These are phyloP conservation scores for Loxodonta africana DNA, from an alignment of 2,113 vertebrate genomes.

Conservation along the genomic window DNA sequence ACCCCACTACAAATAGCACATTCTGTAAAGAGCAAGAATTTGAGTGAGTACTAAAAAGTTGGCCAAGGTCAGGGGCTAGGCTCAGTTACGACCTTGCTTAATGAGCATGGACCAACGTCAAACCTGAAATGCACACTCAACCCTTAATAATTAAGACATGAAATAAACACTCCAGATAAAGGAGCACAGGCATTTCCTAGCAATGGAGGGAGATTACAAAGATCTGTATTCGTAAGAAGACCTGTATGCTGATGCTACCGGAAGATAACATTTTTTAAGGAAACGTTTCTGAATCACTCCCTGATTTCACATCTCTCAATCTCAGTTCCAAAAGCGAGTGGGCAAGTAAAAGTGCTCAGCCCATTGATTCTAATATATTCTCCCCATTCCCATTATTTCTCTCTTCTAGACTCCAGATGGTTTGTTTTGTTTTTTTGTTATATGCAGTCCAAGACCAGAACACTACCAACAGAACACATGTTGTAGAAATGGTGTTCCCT, in stretches of 20 bases:
- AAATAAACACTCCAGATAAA: not conserved
- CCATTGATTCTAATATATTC: not conserved
- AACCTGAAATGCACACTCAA: not conserved
- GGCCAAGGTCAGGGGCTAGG: not conserved
- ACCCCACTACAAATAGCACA: not conserved
- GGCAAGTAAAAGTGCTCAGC: not conserved
- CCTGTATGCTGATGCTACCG: not conserved
- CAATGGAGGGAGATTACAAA: not conserved
- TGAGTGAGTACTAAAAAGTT: not conserved
- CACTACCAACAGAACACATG: not conserved
- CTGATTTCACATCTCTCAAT: not conserved
- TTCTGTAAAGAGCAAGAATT: not conserved
- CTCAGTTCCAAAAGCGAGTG: not conserved
- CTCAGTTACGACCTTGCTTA: not conserved
- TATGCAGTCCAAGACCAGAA: conserved; percentile 37
- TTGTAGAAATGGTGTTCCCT: not conserved
- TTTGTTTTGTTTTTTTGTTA: not conserved
- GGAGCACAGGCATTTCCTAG: not conserved
- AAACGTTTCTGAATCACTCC: not conserved
- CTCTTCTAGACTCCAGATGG: conserved; percentile 30
- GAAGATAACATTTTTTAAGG: not conserved
- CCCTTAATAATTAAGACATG: not conserved
- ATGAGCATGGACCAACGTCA: not conserved
- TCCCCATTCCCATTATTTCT: not conserved
- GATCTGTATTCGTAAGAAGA: not conserved